phyloP scores from a whole-genome alignment of 2,113 vertebrate genomes.

The Strix aluco region DNA sequence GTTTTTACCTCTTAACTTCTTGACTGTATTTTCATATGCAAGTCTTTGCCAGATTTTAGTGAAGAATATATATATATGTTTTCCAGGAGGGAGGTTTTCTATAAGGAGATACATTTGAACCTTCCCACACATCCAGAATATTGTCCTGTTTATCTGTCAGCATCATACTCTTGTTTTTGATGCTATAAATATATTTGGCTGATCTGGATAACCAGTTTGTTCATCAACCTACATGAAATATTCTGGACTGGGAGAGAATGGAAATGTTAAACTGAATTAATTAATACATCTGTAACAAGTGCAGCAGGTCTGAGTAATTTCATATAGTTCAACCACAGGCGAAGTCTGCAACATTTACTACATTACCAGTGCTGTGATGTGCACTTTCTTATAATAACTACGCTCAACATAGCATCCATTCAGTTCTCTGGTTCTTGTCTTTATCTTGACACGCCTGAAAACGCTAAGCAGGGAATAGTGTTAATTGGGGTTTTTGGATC shows the following conservation, averaged over 20 bases:
- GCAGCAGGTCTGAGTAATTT: neutral
- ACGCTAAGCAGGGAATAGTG: neutral
- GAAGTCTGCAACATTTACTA: neutral
- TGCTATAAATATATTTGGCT: neutral
- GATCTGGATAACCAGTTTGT: neutral
- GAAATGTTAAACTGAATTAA: neutral
- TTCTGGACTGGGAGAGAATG: neutral
- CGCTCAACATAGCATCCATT: neutral
- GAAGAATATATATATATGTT: neutral
- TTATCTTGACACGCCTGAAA: neutral
- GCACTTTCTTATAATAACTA: neutral
- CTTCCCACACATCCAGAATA: neutral
- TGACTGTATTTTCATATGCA: neutral
- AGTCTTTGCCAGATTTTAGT: neutral
- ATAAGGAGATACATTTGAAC: neutral
- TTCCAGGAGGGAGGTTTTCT: neutral
- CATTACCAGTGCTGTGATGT: neutral
- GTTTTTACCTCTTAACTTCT: neutral
- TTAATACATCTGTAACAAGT: neutral
- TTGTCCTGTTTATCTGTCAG: neutral
- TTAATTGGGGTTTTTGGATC: neutral
- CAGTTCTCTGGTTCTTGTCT: neutral
- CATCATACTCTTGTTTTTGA: neutral
- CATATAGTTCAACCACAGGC: neutral
- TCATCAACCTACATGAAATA: neutral